These are phyloP conservation scores for Aldabrachelys gigantea DNA, from an alignment of 2,113 vertebrate species.

Conservation along the genomic window DNA sequence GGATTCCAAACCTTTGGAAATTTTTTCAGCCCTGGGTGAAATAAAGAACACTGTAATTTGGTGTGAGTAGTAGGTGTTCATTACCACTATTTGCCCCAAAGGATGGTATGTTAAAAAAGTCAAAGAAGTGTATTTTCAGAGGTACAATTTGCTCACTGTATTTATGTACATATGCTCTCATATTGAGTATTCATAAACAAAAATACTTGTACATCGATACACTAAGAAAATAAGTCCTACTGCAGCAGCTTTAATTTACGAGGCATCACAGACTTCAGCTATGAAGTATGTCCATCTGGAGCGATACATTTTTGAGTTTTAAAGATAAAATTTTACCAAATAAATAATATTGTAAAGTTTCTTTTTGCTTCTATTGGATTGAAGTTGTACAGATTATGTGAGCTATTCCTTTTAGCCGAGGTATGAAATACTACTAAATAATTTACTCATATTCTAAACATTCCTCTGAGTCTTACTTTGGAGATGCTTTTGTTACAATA, in stretches of 20 bases:
- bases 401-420: slow-evolving; percentile 63
- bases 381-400: slow-evolving; percentile 64
- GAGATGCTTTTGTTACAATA: slow-evolving; percentile 68
- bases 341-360: slow-evolving; percentile 69
- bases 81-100: slow-evolving; percentile 89
- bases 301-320: slow-evolving; percentile 52
- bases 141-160: slow-evolving; percentile 64
- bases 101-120: slow-evolving; percentile 87
- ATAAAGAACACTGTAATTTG: slow-evolving; percentile 92
- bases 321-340: slow-evolving; percentile 64
- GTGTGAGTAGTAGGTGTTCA: slow-evolving; percentile 88
- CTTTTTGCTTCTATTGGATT: slow-evolving; percentile 65
- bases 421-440: slow-evolving; percentile 72
- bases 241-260: slow-evolving; percentile 42
- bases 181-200: slow-evolving; percentile 72
- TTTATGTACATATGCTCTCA: slow-evolving; percentile 68
- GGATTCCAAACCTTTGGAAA: slow-evolving; percentile 90
- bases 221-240: not conserved
- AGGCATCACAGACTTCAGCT: slow-evolving; percentile 10
- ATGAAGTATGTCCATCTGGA: slow-evolving; percentile 41
- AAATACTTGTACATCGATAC: slow-evolving; percentile 57
- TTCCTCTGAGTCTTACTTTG: slow-evolving; percentile 13
- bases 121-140: slow-evolving; percentile 80
- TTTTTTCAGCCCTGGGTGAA: slow-evolving; percentile 81
- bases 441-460: slow-evolving; percentile 64